Percentiles rank a stretch among this genome's conserved stretches.
These are phyloP conservation scores for Platerodrilus igneus DNA, from an alignment of 2,888 invertebrate species.

Conservation along the genomic window DNA sequence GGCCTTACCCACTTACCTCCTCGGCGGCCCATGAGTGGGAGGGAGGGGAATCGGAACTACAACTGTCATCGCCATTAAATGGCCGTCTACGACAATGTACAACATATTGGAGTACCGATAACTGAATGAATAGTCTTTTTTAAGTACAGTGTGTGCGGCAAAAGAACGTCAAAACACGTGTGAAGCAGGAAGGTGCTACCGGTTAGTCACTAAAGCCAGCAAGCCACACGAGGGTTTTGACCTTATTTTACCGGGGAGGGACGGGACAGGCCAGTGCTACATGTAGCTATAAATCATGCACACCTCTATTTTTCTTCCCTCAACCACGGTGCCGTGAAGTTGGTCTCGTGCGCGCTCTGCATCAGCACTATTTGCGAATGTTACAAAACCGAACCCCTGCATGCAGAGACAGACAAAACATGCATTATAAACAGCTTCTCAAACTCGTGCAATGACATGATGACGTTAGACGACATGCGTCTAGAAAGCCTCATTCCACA, in stretches of 20 bases:
- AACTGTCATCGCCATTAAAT: conserved; percentile 51
- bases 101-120: conserved; percentile 46
- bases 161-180: conserved; percentile 52
- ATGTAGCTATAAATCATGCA: conserved; percentile 76
- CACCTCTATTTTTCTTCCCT: conserved; percentile 99
- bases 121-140: conserved; percentile 23
- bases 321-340: conserved; percentile 99
- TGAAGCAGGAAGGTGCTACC: conserved; percentile 48
- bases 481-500: conserved; percentile 47
- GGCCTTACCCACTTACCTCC: conserved; percentile 51
- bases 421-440: conserved; percentile 82
- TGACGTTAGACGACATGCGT: conserved; percentile 52
- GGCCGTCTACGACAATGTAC: conserved; percentile 61
- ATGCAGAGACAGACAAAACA: conserved; percentile 94
- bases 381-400: conserved; percentile 99
- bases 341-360: conserved; percentile 99
- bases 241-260: conserved; percentile 51
- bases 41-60: conserved; percentile 50
- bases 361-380: conserved; percentile 99
- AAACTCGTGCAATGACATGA: conserved; percentile 68
- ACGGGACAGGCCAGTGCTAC: conserved; percentile 56
- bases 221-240: conserved; percentile 51
- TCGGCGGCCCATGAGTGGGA: conserved; percentile 49
- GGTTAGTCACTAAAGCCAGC: conserved; percentile 51
- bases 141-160: conserved; percentile 45